Evolutionary conservation across 2,797 vertebrate genomes (phyloP).

Genomic region (Tadarida brasiliensis): DNA sequence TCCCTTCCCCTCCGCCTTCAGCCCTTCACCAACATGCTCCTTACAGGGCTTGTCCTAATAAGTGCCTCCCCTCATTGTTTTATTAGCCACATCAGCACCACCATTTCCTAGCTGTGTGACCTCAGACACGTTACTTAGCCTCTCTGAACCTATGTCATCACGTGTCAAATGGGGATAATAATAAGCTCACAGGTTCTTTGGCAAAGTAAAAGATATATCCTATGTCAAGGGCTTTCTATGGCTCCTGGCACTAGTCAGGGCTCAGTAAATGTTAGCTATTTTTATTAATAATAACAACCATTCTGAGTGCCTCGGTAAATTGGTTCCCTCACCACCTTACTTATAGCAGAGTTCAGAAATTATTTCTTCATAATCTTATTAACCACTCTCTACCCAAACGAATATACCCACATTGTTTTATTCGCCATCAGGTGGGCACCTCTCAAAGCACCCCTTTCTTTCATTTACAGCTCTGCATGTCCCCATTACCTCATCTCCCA

Average conservation of each 20-base stretch:
- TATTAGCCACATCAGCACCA: background rate
- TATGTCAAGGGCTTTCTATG: background rate
- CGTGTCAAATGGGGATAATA: background rate
- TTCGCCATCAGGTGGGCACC: background rate
- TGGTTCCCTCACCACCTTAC: background rate
- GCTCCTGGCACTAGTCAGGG: background rate
- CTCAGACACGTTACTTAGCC: background rate
- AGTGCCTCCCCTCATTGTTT: background rate
- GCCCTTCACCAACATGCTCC: background rate
- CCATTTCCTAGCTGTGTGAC: background rate
- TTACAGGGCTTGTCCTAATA: fast-evolving
- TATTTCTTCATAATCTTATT: conserved; percentile 54
- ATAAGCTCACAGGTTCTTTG: conserved; percentile 35
- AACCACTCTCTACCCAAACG: conserved; percentile 31
- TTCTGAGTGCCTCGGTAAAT: background rate
- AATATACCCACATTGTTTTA: background rate
- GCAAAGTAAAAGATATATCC: conserved; percentile 34
- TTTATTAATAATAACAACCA: background rate
- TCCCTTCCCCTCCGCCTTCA: background rate
- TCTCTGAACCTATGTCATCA: conserved; percentile 35
- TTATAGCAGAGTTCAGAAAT: conserved; percentile 11
- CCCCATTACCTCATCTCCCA: background rate
- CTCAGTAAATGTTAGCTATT: conserved; percentile 8
- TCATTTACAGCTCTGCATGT: background rate
- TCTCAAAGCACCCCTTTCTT: background rate